Evolutionary conservation across 2,888 invertebrate genomes (phyloP).

Genomic region (Vesta saturnalis): DNA sequence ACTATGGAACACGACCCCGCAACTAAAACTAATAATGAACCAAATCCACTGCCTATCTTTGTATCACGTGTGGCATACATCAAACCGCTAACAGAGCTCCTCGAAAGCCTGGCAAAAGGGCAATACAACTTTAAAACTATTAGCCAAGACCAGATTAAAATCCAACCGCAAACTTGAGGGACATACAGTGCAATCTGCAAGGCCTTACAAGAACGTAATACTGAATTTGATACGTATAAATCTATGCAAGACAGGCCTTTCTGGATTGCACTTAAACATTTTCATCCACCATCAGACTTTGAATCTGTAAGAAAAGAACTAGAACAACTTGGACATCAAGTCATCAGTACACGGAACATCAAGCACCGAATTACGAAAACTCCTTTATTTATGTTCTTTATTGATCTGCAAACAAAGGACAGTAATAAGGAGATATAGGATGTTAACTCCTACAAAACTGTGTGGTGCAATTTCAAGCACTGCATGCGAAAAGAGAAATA

Average conservation of each 20-base stretch:
- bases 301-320: neutral
- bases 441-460: slow-evolving; percentile 4
- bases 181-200: neutral
- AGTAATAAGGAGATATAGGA: slow-evolving; percentile 3
- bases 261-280: no score
- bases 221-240: no score
- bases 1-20: neutral
- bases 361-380: neutral
- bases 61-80: neutral
- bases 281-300: neutral
- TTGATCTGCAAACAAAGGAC: neutral
- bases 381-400: neutral
- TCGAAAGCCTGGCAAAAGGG: no score
- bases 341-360: slow-evolving; percentile 1
- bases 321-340: no score
- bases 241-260: no score
- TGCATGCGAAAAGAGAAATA: neutral
- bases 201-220: no score
- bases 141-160: no score
- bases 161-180: no score
- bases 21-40: neutral
- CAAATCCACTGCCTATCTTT: neutral
- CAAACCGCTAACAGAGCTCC: neutral
- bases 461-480: neutral
- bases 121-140: neutral